Conservation (phyloP, 2,888 invertebrate species). For the Drosophila ezoana region DNA sequence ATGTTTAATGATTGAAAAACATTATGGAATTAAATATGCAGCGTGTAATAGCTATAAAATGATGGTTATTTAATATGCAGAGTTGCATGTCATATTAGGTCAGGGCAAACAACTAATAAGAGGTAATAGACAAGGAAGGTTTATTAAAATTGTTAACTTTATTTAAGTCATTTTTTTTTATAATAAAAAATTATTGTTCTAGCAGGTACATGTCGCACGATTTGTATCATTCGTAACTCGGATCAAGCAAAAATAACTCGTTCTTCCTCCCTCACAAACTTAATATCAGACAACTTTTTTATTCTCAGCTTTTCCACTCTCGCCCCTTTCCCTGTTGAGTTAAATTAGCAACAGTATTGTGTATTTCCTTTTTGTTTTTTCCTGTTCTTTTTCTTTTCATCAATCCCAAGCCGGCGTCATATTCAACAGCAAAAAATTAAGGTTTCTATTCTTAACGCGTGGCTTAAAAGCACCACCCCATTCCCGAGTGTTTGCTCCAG, state of each 20-base stretch:
- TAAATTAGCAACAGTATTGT: constrained; percentile 42
- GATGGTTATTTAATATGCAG: neutral
- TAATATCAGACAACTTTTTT: too few relatives aligned
- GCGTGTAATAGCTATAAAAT: neutral
- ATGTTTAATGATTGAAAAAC: neutral
- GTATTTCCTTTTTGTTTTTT: constrained; percentile 4
- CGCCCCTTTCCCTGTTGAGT: neutral
- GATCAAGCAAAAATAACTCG: too few relatives aligned
- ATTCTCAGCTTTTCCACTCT: neutral
- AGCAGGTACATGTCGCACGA: too few relatives aligned
- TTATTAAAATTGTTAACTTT: too few relatives aligned
- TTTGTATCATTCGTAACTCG: too few relatives aligned
- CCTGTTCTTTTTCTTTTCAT: neutral
- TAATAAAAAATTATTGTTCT: too few relatives aligned
- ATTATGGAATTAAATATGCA: too few relatives aligned
- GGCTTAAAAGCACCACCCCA: constrained; percentile 21
- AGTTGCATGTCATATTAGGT: neutral
- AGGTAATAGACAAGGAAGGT: neutral
- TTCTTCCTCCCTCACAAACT: too few relatives aligned
- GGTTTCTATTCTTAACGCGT: constrained; percentile 43
- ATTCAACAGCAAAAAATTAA: constrained; percentile 38
- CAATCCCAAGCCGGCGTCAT: constrained; percentile 29
- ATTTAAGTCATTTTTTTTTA: too few relatives aligned
- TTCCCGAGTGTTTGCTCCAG: constrained; percentile 6
- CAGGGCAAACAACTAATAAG: too few relatives aligned